Evolutionary conservation across 2,797 vertebrate species (phyloP).

Genomic region (Malurus leucopterus): DNA sequence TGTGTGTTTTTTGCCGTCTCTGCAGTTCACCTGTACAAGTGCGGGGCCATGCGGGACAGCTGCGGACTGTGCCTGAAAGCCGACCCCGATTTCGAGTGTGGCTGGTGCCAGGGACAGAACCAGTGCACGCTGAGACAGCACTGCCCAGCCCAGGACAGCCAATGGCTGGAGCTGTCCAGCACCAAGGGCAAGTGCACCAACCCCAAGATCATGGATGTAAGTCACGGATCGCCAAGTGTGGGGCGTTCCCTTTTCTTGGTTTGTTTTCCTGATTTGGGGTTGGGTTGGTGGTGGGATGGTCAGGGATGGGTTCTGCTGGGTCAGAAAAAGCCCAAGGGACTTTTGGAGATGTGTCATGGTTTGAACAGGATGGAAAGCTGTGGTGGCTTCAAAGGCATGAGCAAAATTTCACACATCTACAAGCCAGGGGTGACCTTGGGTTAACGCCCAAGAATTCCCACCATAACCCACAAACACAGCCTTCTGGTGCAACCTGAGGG

Average conservation of each 20-base stretch:
- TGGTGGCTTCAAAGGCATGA: neutral
- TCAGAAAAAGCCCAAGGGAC: neutral
- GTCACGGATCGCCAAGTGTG: neutral
- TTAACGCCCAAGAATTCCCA: neutral
- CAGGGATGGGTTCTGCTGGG: neutral
- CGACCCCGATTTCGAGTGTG: constrained; percentile 89
- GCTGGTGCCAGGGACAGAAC: constrained; percentile 90
- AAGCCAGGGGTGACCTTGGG: neutral
- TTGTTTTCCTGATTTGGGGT: neutral
- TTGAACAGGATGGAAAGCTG: neutral
- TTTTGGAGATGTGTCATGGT: neutral
- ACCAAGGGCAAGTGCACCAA: constrained; percentile 94
- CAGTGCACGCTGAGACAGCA: constrained; percentile 94
- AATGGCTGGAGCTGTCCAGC: constrained; percentile 89
- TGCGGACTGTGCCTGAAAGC: constrained; percentile 96
- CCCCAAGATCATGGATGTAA: constrained; percentile 92
- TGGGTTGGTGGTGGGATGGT: neutral
- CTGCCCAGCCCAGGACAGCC: constrained; percentile 86
- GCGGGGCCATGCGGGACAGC: constrained; percentile 91
- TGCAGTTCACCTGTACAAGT: constrained; percentile 96
- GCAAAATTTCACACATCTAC: neutral
- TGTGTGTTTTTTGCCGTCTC: neutral
- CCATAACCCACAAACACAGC: neutral
- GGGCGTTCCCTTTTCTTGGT: neutral
- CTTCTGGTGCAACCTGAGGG: neutral